Conservation (phyloP, 1,140 invertebrate genomes). For the Monomorium pharaonis region DNA sequence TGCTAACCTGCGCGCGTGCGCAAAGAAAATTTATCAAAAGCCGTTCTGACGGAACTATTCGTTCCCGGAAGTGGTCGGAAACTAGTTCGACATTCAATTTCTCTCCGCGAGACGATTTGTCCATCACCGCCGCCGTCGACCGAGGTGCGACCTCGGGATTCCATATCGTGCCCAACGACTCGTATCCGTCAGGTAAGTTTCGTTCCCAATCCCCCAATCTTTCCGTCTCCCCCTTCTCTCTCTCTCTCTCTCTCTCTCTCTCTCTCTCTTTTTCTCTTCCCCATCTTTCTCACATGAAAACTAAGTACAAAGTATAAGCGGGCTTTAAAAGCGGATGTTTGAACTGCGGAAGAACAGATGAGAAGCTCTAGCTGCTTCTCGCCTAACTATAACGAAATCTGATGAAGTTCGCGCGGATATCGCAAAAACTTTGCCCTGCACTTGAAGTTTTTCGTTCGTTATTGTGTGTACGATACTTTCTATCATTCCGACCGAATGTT, state of each 20-base stretch:
- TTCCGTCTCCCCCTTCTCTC: not conserved
- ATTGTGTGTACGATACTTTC: conserved; percentile 59
- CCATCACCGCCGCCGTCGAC: conserved; percentile 56
- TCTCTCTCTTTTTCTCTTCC: not conserved
- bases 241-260: not conserved
- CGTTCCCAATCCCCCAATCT: conserved; percentile 3
- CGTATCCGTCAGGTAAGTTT: conserved; percentile 71
- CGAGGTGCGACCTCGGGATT: conserved; percentile 61
- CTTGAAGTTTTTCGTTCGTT: conserved; percentile 48
- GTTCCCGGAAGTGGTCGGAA: conserved; percentile 46
- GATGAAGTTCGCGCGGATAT: conserved; percentile 69
- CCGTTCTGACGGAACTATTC: conserved; percentile 63
- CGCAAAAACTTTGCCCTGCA: conserved; percentile 65
- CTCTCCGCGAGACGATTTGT: conserved; percentile 68
- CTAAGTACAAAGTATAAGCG: conserved; percentile 72
- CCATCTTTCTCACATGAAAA: conserved; percentile 42
- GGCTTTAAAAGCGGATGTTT: conserved; percentile 66
- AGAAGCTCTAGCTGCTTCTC: conserved; percentile 57
- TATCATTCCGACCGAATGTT: conserved; percentile 63
- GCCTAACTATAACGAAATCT: conserved; percentile 65
- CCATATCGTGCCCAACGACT: conserved; percentile 70
- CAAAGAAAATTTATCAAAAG: conserved; percentile 52
- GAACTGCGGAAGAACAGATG: conserved; percentile 58
- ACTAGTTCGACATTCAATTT: conserved; percentile 71
- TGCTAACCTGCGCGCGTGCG: not conserved